Conservation (phyloP, 53 echinoderm and acorn worm genomes). For the Luidia sarsii region DNA sequence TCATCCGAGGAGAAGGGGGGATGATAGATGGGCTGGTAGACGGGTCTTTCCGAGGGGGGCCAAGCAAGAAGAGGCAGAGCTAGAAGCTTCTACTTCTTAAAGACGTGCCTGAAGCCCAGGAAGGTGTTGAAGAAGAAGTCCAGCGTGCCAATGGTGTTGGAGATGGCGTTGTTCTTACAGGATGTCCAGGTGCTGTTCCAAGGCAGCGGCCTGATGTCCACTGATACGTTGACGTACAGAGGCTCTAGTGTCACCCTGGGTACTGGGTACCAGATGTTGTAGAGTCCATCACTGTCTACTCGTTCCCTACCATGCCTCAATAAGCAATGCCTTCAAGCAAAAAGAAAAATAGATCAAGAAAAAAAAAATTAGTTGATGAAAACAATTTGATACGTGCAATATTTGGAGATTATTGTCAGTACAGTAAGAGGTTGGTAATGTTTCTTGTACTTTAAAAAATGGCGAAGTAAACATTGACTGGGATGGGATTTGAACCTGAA, state of each 20-base stretch:
- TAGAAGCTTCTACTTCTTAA: not conserved
- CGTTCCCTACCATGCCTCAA: slow-evolving; percentile 68
- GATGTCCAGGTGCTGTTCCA: slow-evolving; percentile 75
- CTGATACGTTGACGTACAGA: slow-evolving; percentile 79
- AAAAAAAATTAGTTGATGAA: too few species aligned
- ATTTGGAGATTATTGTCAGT: too few species aligned
- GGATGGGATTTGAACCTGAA: too few species aligned
- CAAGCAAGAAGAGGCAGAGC: not conserved
- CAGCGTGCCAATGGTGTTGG: slow-evolving; percentile 22
- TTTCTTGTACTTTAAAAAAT: too few species aligned
- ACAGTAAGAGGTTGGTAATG: too few species aligned
- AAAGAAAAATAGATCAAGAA: not conserved
- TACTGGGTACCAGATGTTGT: slow-evolving; percentile 69
- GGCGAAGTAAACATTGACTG: too few species aligned
- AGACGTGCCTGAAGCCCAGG: slow-evolving; percentile 39
- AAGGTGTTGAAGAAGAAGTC: slow-evolving; percentile 50
- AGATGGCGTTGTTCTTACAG: slow-evolving; percentile 52
- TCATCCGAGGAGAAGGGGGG: too few species aligned
- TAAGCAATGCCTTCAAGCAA: slow-evolving; percentile 64
- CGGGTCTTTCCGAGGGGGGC: too few species aligned
- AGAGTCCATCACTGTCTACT: slow-evolving; percentile 72
- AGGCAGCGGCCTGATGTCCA: slow-evolving; percentile 67
- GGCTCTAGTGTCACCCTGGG: slow-evolving; percentile 54
- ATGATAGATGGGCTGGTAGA: too few species aligned
- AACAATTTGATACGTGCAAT: too few species aligned